Evolutionary conservation across 2,888 invertebrate species (phyloP).

Genomic region (Hymenopus coronatus): DNA sequence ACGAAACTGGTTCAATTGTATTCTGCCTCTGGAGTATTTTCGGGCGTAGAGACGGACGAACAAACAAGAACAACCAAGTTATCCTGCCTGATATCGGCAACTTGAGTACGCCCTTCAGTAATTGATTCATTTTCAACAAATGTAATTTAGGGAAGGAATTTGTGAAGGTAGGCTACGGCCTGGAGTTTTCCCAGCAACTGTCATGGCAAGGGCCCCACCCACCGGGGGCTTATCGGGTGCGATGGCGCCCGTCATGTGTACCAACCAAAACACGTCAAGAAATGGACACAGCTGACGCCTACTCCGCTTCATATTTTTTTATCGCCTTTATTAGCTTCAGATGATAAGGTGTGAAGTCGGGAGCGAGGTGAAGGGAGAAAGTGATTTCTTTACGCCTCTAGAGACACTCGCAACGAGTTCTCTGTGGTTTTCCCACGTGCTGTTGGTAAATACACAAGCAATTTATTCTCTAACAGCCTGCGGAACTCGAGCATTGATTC

Average conservation of each 20-base stretch:
- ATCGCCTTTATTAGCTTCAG: neutral
- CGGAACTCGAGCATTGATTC: no score
- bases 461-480: no score
- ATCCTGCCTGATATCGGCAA: no score
- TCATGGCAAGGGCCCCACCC: neutral
- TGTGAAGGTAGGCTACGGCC: neutral
- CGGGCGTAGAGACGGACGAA: no score
- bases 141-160: neutral
- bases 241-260: neutral
- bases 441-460: neutral
- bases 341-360: neutral
- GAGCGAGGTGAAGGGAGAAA: neutral
- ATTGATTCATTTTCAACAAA: neutral
- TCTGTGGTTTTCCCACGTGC: neutral
- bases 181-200: neutral
- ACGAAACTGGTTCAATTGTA: no score
- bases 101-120: no score
- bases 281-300: neutral
- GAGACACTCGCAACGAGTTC: no score
- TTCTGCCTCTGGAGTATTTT: no score
- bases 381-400: neutral
- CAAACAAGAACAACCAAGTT: no score
- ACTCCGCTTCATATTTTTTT: neutral
- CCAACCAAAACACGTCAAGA: neutral
- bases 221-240: neutral